phyloP scores from a whole-genome alignment of 2,113 vertebrate genomes.

The Tachysurus fulvidraco region DNA sequence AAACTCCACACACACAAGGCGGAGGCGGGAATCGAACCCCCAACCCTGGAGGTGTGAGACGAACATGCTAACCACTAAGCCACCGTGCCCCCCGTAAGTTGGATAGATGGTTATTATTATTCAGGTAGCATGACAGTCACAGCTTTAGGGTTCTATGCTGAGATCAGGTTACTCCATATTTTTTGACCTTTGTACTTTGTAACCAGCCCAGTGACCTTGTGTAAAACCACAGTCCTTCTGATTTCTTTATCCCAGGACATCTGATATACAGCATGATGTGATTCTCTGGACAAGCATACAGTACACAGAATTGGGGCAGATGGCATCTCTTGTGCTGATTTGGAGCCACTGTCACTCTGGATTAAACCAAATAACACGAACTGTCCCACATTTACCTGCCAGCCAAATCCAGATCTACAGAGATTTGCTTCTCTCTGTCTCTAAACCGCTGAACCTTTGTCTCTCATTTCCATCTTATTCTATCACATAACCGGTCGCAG shows the following conservation, averaged over 20 bases:
- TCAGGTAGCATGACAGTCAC: neutral
- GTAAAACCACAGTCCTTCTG: neutral
- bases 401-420: neutral
- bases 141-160: neutral
- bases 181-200: neutral
- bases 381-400: conserved; percentile 42
- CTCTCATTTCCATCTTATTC: conserved; percentile 10
- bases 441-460: neutral
- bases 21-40: too few relatives aligned
- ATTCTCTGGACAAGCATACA: neutral
- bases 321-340: conserved; percentile 44
- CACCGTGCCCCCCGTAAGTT: too few relatives aligned
- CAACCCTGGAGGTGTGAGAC: too few relatives aligned
- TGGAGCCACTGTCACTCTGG: conserved; percentile 34
- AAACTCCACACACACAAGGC: too few relatives aligned
- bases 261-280: neutral
- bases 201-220: neutral
- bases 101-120: neutral
- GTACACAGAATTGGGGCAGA: conserved; percentile 31
- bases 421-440: conserved; percentile 5
- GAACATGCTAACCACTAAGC: too few relatives aligned
- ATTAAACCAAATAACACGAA: conserved; percentile 49
- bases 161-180: neutral
- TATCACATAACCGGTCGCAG: neutral
- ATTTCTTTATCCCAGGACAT: neutral